These are phyloP conservation scores for Spodoptera picta DNA, from an alignment of 2,888 invertebrate species.

Conservation along the genomic window DNA sequence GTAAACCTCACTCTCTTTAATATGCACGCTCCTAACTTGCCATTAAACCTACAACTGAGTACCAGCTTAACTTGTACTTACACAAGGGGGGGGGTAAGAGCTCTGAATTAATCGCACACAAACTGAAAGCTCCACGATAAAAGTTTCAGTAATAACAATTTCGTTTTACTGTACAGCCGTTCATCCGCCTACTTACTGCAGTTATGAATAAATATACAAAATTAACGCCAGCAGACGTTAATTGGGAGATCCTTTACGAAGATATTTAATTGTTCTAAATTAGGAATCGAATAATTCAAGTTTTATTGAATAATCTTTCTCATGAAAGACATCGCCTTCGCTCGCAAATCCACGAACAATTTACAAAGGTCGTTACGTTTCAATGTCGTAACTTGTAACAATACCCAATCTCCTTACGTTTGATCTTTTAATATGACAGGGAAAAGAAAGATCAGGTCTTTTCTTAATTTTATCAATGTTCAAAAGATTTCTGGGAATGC, in stretches of 20 bases:
- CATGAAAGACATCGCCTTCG: slow-evolving; percentile 9
- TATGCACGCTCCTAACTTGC: slow-evolving; percentile 4
- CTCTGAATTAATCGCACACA: slow-evolving; percentile 32
- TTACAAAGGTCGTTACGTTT: slow-evolving; percentile 12
- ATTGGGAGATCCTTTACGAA: not conserved
- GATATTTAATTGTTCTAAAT: slow-evolving; percentile 6
- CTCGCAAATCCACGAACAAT: slow-evolving; percentile 14
- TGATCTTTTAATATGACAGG: slow-evolving; percentile 23
- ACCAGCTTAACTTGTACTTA: slow-evolving; percentile 28
- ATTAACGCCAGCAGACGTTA: too few relatives aligned
- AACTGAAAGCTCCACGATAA: slow-evolving; percentile 30
- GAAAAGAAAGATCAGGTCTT: slow-evolving; percentile 8
- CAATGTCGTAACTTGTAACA: slow-evolving; percentile 1
- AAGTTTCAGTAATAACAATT: slow-evolving; percentile 40
- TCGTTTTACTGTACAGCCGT: slow-evolving; percentile 16
- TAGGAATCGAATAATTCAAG: slow-evolving; percentile 1
- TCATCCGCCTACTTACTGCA: slow-evolving; percentile 4
- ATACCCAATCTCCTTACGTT: slow-evolving; percentile 17
- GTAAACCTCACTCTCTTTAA: not conserved
- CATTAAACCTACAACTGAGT: slow-evolving; percentile 22
- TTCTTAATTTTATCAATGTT: slow-evolving; percentile 33
- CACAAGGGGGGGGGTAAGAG: slow-evolving; percentile 20
- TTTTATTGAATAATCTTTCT: slow-evolving; percentile 13
- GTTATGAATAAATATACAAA: too few relatives aligned
- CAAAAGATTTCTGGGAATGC: slow-evolving; percentile 4